phyloP scores from a whole-genome alignment of 2,113 vertebrate genomes.

The Lepus timidus region DNA sequence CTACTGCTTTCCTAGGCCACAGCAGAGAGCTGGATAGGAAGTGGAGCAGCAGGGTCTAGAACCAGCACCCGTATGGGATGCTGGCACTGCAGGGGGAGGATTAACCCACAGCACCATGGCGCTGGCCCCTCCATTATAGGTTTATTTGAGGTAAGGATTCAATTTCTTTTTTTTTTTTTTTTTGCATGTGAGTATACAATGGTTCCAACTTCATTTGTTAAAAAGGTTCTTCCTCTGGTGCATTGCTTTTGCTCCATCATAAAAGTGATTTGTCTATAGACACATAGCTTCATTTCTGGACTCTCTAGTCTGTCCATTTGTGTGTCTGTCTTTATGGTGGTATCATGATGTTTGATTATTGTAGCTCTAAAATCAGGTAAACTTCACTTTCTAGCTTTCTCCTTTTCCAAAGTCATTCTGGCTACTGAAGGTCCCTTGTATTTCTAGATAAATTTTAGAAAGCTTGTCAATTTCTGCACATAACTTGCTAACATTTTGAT shows the following conservation, averaged over 20 bases:
- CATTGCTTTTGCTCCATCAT: not conserved
- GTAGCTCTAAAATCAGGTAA: not conserved
- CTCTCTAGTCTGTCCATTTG: not conserved
- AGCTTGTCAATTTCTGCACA: not conserved
- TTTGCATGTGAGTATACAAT: not conserved
- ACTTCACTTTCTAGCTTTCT: not conserved
- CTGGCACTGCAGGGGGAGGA: too few species aligned
- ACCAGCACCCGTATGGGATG: too few species aligned
- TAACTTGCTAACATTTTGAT: conserved; percentile 4
- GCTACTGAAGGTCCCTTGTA: not conserved
- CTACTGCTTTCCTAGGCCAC: too few species aligned
- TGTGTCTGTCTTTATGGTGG: not conserved
- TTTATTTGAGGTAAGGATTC: not conserved
- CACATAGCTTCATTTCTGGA: not conserved
- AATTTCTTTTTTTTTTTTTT: not conserved
- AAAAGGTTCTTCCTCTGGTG: not conserved
- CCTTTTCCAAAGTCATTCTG: not conserved
- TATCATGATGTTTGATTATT: not conserved
- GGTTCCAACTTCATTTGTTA: not conserved
- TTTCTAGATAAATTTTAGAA: not conserved
- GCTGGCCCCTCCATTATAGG: too few species aligned
- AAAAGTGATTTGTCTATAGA: not conserved
- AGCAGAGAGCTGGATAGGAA: too few species aligned
- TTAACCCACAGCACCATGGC: too few species aligned
- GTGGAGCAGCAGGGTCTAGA: too few species aligned